phyloP scores from a whole-genome alignment of 2,797 vertebrate species.

The Sciurus vulgaris region DNA sequence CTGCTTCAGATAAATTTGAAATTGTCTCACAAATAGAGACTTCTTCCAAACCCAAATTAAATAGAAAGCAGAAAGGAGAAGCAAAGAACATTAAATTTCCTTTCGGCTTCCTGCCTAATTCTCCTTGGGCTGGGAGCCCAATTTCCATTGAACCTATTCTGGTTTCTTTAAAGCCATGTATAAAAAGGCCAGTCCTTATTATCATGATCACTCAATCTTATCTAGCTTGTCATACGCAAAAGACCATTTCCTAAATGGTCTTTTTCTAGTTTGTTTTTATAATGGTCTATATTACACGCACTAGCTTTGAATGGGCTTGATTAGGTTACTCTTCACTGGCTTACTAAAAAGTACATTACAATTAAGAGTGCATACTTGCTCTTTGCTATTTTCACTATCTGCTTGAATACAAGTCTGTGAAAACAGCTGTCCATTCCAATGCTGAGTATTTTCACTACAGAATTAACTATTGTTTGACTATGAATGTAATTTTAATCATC shows the following conservation, averaged over 20 bases:
- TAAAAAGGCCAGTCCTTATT: slow-evolving; percentile 53
- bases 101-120: slow-evolving; percentile 75
- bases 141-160: slow-evolving; percentile 70
- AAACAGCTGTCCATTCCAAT: slow-evolving; percentile 49
- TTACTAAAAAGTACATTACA: slow-evolving; percentile 45
- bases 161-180: slow-evolving; percentile 62
- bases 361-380: slow-evolving; percentile 3
- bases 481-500: slow-evolving; percentile 30
- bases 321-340: slow-evolving; percentile 51
- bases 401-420: slow-evolving; percentile 39
- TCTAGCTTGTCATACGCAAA: slow-evolving; percentile 56
- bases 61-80: slow-evolving; percentile 72
- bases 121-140: slow-evolving; percentile 70
- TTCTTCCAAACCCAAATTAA: slow-evolving; percentile 79
- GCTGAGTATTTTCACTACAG: not conserved
- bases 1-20: slow-evolving; percentile 79
- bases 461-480: slow-evolving; percentile 36
- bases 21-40: slow-evolving; percentile 71
- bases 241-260: not conserved
- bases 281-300: slow-evolving; percentile 40
- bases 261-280: slow-evolving; percentile 38
- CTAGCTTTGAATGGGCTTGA: slow-evolving; percentile 61
- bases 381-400: not conserved
- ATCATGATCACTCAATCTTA: slow-evolving; percentile 40
- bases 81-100: slow-evolving; percentile 78